A percentile compares a stretch with the other conserved stretches of the same genome.
These are phyloP conservation scores for Caenorhabditis zanzibari DNA, from an alignment of 2,888 invertebrate species.

Conservation along the genomic window DNA sequence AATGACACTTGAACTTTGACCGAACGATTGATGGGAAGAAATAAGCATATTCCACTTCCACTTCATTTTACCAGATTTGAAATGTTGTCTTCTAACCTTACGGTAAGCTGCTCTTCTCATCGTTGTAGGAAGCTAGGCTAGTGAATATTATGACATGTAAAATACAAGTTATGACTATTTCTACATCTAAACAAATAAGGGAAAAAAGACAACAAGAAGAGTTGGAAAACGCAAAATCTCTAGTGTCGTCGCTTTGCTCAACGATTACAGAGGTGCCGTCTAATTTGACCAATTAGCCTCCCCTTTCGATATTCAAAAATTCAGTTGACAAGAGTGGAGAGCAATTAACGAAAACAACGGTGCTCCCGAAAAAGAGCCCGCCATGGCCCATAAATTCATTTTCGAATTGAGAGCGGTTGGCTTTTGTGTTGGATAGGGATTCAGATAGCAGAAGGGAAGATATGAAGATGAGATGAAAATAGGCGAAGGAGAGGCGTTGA, in stretches of 20 bases:
- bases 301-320: constrained; percentile 38
- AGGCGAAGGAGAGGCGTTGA: constrained; percentile 55
- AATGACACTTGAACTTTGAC: constrained; percentile 29
- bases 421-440: constrained; percentile 43
- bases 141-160: constrained; percentile 33
- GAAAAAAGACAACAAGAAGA: constrained; percentile 38
- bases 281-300: constrained; percentile 65
- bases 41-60: background rate
- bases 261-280: constrained; percentile 51
- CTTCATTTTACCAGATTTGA: background rate
- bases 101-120: constrained; percentile 24
- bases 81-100: constrained; percentile 13
- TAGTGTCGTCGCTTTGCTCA: constrained; percentile 18
- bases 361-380: constrained; percentile 5
- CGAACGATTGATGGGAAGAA: background rate
- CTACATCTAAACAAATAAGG: constrained; percentile 50
- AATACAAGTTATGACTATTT: constrained; percentile 53
- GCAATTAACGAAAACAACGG: constrained; percentile 61
- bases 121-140: background rate
- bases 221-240: constrained; percentile 31
- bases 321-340: constrained; percentile 30
- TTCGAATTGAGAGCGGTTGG: constrained; percentile 45
- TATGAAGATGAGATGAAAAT: constrained; percentile 56
- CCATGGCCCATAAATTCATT: constrained; percentile 32
- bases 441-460: constrained; percentile 58